Evolutionary conservation across 2,888 invertebrate species (phyloP).

Genomic region (Pollenia griseotomentosa): DNA sequence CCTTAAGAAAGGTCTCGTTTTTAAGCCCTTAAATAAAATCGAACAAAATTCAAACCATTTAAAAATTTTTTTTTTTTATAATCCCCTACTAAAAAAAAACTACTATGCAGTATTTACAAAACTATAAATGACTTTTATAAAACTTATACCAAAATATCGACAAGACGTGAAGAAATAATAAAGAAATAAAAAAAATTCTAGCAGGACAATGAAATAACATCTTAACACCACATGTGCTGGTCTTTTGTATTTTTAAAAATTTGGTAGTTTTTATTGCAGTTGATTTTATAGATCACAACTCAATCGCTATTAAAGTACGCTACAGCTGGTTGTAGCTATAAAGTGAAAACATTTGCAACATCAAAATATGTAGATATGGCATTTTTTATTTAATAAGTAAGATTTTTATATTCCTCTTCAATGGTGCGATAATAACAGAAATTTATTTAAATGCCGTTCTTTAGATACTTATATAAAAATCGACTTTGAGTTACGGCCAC

Average conservation of each 20-base stretch:
- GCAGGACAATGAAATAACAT: slow-evolving; percentile 51
- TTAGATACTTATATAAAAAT: too few species aligned
- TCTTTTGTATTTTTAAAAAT: neutral
- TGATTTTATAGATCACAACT: slow-evolving; percentile 62
- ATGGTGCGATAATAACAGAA: too few species aligned
- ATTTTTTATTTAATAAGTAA: too few species aligned
- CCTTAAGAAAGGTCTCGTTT: slow-evolving; percentile 31
- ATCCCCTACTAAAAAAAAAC: neutral
- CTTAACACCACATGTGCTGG: slow-evolving; percentile 59
- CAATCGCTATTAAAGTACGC: slow-evolving; percentile 10
- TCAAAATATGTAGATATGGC: too few species aligned
- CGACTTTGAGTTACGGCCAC: too few species aligned
- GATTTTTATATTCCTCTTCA: too few species aligned
- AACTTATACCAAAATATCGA: slow-evolving; percentile 29
- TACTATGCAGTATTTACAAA: slow-evolving; percentile 15
- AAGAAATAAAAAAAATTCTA: slow-evolving; percentile 5
- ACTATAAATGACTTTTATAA: slow-evolving; percentile 38
- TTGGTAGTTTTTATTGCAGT: slow-evolving; percentile 26
- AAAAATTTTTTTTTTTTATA: slow-evolving; percentile 41
- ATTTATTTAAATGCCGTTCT: too few species aligned
- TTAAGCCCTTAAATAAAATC: neutral
- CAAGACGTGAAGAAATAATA: slow-evolving; percentile 28
- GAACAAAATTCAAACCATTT: slow-evolving; percentile 17
- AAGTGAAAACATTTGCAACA: too few species aligned
- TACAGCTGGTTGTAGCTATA: neutral